Percentiles rank a stretch among this genome's conserved stretches.
Conservation (phyloP, 2,888 invertebrate genomes). For the Rhyacophila evoluta region DNA sequence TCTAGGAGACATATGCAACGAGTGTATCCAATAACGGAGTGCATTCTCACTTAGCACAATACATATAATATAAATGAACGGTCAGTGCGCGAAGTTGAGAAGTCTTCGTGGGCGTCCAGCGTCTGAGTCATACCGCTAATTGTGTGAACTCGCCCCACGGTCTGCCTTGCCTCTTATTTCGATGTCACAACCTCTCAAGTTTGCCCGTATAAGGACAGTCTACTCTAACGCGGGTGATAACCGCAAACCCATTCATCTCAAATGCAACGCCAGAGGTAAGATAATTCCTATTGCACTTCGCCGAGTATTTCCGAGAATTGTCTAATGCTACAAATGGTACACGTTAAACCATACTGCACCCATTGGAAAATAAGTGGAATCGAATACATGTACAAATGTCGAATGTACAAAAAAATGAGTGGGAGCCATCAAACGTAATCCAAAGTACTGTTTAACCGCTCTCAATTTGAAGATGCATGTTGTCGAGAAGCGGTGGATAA, state of each 20-base stretch:
- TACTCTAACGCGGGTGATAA: neutral
- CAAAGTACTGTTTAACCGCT: too few species aligned
- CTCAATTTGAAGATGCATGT: too few species aligned
- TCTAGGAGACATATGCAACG: too few species aligned
- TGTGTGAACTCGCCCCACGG: neutral
- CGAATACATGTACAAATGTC: too few species aligned
- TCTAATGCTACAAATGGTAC: too few species aligned
- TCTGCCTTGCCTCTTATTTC: neutral
- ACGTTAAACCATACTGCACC: too few species aligned
- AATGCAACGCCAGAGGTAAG: neutral
- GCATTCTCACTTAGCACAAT: neutral
- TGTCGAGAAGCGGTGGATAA: too few species aligned
- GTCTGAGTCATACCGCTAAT: neutral
- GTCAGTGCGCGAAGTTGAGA: neutral
- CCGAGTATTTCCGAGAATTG: neutral
- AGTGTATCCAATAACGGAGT: neutral
- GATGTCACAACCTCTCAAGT: constrained; percentile 21
- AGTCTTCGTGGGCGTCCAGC: neutral
- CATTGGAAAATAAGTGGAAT: too few species aligned
- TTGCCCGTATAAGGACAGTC: constrained; percentile 3
- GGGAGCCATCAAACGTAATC: too few species aligned
- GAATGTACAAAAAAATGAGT: too few species aligned
- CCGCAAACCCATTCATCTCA: neutral
- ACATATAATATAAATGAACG: neutral
- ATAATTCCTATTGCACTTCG: neutral